A percentile compares a stretch with the other conserved stretches of the same genome.
Evolutionary conservation across 2,113 vertebrate genomes (phyloP).

Genomic region (Limanda limanda): DNA sequence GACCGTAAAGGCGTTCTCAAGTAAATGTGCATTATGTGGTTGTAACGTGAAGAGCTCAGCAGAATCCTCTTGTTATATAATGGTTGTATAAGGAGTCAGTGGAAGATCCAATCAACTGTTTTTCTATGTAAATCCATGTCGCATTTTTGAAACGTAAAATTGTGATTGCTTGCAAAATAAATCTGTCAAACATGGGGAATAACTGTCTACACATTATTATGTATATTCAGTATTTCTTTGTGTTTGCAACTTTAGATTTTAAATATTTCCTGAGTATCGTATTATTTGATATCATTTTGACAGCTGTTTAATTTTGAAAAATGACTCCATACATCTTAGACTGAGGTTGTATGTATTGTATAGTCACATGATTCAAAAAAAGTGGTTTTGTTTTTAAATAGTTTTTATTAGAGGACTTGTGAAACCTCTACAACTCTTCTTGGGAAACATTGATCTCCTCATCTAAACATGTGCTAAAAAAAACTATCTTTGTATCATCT

Average conservation of each 20-base stretch:
- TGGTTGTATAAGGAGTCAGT: not conserved
- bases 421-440: too few species aligned
- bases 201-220: not conserved
- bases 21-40: not conserved
- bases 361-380: too few species aligned
- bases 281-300: too few species aligned
- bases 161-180: not conserved
- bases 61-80: not conserved
- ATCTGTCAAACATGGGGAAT: not conserved
- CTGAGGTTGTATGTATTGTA: too few species aligned
- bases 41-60: not conserved
- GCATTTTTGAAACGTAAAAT: not conserved
- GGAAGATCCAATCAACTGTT: not conserved
- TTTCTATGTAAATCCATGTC: not conserved
- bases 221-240: not conserved
- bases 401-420: too few species aligned
- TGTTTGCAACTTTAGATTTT: not conserved
- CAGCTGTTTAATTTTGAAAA: too few species aligned
- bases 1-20: not conserved
- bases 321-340: too few species aligned
- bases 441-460: too few species aligned
- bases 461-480: too few species aligned
- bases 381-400: too few species aligned
- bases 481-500: not conserved
- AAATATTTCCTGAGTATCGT: too few species aligned